These are phyloP conservation scores for Agrochola lota DNA, from an alignment of 2,888 invertebrate genomes.

Conservation along the genomic window DNA sequence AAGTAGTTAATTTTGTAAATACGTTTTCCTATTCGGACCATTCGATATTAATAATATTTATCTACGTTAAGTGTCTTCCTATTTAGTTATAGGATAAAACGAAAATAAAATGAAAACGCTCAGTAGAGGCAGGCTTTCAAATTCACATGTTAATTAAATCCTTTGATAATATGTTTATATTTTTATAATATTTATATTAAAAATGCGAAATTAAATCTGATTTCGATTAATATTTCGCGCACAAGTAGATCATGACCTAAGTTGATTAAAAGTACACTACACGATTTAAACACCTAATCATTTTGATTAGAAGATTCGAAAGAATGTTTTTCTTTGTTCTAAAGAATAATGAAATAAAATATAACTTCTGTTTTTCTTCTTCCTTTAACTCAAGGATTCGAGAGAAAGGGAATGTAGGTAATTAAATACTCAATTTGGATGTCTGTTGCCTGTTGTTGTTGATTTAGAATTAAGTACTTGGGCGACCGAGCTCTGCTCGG, in stretches of 20 bases:
- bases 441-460: neutral
- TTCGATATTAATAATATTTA: constrained; percentile 8
- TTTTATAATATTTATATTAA: neutral
- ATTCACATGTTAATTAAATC: neutral
- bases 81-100: constrained; percentile 26
- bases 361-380: constrained; percentile 35
- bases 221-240: neutral
- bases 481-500: too few relatives aligned
- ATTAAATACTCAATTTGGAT: neutral
- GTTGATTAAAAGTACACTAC: neutral
- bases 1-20: constrained; percentile 65
- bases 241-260: neutral
- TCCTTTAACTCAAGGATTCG: constrained; percentile 45
- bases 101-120: neutral
- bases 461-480: neutral
- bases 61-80: constrained; percentile 24
- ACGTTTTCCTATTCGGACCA: constrained; percentile 17
- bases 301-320: constrained; percentile 21
- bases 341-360: neutral
- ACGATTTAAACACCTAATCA: constrained; percentile 15
- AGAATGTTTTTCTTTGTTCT: neutral
- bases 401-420: constrained; percentile 31
- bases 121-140: neutral
- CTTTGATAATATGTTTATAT: neutral
- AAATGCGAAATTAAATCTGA: neutral